Conservation (phyloP, 2,888 invertebrate genomes). For the Minunthozetes semirufus region DNA sequence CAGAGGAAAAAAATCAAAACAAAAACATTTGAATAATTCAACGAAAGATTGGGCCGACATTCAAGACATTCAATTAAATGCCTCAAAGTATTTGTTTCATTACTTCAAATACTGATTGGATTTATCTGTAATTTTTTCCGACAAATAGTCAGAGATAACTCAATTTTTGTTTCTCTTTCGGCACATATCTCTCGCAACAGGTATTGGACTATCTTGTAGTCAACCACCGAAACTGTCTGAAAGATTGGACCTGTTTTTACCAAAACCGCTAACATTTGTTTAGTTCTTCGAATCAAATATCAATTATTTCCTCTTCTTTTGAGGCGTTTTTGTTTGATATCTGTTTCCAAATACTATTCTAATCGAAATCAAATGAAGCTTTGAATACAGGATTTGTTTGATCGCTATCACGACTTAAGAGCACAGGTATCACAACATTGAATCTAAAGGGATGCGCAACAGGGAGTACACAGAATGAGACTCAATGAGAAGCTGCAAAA, state of each 20-base stretch:
- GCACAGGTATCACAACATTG: neutral
- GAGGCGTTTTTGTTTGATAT: neutral
- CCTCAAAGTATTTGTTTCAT: too few species aligned
- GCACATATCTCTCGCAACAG: neutral
- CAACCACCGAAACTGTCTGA: neutral
- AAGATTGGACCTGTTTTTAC: neutral
- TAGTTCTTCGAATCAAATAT: neutral
- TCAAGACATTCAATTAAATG: too few species aligned
- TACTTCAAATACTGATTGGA: too few species aligned
- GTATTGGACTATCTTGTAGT: neutral
- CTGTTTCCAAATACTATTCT: neutral
- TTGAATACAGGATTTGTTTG: neutral
- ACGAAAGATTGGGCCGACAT: too few species aligned
- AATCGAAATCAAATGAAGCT: conserved; percentile 13
- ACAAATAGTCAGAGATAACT: too few species aligned
- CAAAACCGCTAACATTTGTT: neutral
- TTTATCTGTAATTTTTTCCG: too few species aligned
- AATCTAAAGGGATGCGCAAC: too few species aligned
- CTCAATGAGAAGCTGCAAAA: too few species aligned
- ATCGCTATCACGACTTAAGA: neutral
- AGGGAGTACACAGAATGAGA: too few species aligned
- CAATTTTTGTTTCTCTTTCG: too few species aligned
- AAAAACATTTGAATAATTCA: too few species aligned
- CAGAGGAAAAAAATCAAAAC: too few species aligned
- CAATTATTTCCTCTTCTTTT: neutral